Base-by-base conservation (phyloP, 2,113 vertebrate species). In the Irena cyanogastra region DNA sequence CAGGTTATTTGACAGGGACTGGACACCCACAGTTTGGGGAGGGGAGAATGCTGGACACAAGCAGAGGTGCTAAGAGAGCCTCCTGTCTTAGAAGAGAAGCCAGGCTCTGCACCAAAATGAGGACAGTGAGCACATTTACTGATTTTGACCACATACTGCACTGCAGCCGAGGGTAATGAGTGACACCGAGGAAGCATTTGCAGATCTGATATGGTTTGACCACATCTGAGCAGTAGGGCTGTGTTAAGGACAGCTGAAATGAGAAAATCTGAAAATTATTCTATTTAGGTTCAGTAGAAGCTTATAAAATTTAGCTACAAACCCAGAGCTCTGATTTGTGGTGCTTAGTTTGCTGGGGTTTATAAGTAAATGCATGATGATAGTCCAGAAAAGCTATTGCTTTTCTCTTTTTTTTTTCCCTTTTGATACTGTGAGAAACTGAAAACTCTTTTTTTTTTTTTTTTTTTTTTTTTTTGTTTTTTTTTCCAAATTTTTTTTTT, bases 331-430 rank as follows among this genome's bases (percentile, higher is more conserved):
- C 23, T 69, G 20, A 57, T 53, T 44, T 21, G 30, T 6, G 3
- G 5, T 68, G 54, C 26, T 88, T 10, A 53, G 28, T 12, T 80
- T 53, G 16, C 23, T 69, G 17, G 4, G 5, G 3, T 49, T 50
- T 83, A 16, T 78, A n/a, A 57, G 11, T 39, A 88, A 80, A 49
- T 64, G 33, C 3, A 7, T 0, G 5, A 41, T 41, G 41, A 11
- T 41, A 14, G 31, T 45, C 26, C 16, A 57, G 41, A 89, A 72
- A 83, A 76, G 6, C 10, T 33, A 10, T 44, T 74, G 14, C 4
- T 7, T 9, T 5, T 28, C 0, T 16, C 4, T 17, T 42, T 27
- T 14, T 11, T n/a, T 35, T 22, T 3, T n/a, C n/a, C n/a, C n/a
- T n/a, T 42, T 23, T 45, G 12, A 18, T 79, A 10, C 26, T 42